Percentiles rank a stretch among this genome's conserved stretches.
These are phyloP conservation scores for Metopolophium dirhodum DNA, from an alignment of 1,140 invertebrate genomes.

Conservation along the genomic window DNA sequence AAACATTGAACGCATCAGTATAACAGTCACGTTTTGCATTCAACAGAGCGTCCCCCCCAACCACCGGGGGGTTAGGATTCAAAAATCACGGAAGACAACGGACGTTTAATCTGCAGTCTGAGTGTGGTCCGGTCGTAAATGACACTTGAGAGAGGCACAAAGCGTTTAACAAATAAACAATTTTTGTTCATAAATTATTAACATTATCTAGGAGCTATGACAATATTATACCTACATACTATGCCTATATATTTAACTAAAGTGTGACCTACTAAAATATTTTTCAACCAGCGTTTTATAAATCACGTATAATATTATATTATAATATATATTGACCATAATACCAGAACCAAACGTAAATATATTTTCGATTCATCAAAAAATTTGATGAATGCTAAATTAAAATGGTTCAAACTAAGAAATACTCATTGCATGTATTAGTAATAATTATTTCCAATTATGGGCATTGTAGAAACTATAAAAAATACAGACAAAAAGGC, in stretches of 20 bases:
- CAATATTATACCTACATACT: not conserved
- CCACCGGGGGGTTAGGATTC: not conserved
- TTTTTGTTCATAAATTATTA: not conserved
- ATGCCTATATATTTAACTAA: not conserved
- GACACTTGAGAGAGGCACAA: slow-evolving; percentile 20
- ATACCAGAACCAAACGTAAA: not conserved
- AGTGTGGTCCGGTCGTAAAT: not conserved
- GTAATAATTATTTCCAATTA: no score
- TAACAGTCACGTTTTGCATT: slow-evolving; percentile 54
- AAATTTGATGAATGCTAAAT: not conserved
- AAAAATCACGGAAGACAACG: slow-evolving; percentile 43
- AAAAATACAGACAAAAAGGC: no score
- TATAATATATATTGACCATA: not conserved
- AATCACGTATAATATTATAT: not conserved
- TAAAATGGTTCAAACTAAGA: not conserved
- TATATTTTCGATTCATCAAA: not conserved
- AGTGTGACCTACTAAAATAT: not conserved
- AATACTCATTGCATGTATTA: no score
- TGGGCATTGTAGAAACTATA: no score
- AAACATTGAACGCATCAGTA: slow-evolving; percentile 53
- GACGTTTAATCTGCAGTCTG: slow-evolving; percentile 1
- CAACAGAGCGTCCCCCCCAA: slow-evolving; percentile 27
- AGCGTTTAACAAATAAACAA: not conserved
- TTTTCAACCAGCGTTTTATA: not conserved
- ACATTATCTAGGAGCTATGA: not conserved